Evolutionary conservation across 2,888 invertebrate species (phyloP).

Genomic region (Proisotoma minuta): DNA sequence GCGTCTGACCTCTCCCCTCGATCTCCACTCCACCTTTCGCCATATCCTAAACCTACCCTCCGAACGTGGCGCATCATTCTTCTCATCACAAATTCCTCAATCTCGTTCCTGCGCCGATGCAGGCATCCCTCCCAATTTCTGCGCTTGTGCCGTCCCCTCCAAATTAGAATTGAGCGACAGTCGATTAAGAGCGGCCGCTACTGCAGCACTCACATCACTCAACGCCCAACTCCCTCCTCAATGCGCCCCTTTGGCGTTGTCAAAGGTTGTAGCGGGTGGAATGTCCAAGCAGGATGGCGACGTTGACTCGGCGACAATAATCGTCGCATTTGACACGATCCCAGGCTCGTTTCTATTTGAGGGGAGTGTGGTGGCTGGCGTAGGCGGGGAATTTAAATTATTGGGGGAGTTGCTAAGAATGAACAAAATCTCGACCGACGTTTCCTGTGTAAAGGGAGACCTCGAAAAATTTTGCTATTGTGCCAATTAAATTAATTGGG

Average conservation of each 20-base stretch:
- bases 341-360: constrained; percentile 43
- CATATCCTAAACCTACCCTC: constrained; percentile 32
- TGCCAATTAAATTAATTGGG: no score
- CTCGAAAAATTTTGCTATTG: constrained; percentile 38
- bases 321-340: constrained; percentile 34
- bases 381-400: not conserved
- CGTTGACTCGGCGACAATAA: constrained; percentile 4
- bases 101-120: constrained; percentile 33
- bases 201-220: no score
- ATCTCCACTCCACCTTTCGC: constrained; percentile 35
- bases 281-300: not conserved
- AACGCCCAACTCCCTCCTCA: constrained; percentile 1
- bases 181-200: no score
- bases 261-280: constrained; percentile 29
- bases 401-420: constrained; percentile 34
- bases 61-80: constrained; percentile 27
- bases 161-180: constrained; percentile 18
- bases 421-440: constrained; percentile 39
- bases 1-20: constrained; percentile 37
- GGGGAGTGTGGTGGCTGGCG: constrained; percentile 24
- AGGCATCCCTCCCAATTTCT: constrained; percentile 33
- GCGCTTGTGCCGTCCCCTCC: constrained; percentile 36
- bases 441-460: constrained; percentile 27
- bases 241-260: constrained; percentile 25
- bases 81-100: constrained; percentile 27